Base-by-base conservation (phyloP, 2,113 vertebrate genomes). In the Dissostichus mawsoni region DNA sequence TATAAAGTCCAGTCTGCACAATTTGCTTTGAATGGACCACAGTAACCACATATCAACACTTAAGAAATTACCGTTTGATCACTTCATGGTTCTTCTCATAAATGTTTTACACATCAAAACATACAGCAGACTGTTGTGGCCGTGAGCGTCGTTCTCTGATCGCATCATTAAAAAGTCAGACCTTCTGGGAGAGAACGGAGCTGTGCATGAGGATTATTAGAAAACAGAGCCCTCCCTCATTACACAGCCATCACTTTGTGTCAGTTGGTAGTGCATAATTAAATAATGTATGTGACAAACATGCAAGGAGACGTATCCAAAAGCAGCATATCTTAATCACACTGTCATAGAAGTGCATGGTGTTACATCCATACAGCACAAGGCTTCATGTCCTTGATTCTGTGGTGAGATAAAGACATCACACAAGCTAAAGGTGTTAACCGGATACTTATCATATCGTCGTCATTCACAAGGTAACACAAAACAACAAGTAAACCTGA, bases 391-490 rank as follows among this genome's bases (percentile, higher is more conserved):
- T 66, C 63, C 65, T 81, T 66, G 64, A 14, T 69, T 36, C 66
- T 70, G n/a, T 72, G 12, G 5, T 67, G 74, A 74, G 62, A 78
- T 67, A 53, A 76, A 84, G 65, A 78, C 50, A 70, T 76, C 59
- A 69, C 73, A 73, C 62, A 57, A 63, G 72, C 33, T 73, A 48
- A 51, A 61, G 62, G 18, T 64, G 79, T 70, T 29, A 72, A 51
- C 41, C 45, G 62, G 76, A 81, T 65, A 74, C 51, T 57, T 76
- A 72, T 81, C n/a, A 63, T 48, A 69, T 17, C 67, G 55, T 53
- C 69, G 62, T 87, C 63, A 76, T 74, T 81, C 74, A 68, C 20
- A 61, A 67, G n/a, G 33, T 33, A 69, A 23, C 56, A 41, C 13
- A 29, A 29, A 29, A 29, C 3, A 29, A 29, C 0, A 1, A 33